Evolutionary conservation across 2,113 vertebrate genomes (phyloP).

Genomic region (Pitta sordida): DNA sequence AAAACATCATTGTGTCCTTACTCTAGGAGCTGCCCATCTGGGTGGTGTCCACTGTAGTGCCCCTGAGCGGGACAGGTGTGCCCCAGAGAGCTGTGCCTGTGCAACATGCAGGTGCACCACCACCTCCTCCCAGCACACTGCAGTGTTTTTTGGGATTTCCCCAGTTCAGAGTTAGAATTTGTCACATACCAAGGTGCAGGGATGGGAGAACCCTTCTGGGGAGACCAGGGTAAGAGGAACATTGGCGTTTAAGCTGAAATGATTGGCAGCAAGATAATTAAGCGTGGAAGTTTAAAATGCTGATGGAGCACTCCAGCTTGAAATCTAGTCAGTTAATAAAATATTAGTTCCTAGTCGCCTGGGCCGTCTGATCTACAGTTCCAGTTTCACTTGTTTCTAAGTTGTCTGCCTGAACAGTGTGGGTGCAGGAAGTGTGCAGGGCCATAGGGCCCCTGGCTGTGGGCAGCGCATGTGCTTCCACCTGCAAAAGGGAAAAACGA

Average conservation of each 20-base stretch:
- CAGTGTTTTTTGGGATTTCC: rapidly evolving
- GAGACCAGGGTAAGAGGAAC: not conserved
- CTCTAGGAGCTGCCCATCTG: not conserved
- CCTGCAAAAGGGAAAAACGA: rapidly evolving
- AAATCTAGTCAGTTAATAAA: not conserved
- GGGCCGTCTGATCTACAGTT: not conserved
- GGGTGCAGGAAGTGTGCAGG: not conserved
- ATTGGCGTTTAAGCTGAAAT: not conserved
- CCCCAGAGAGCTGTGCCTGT: rapidly evolving
- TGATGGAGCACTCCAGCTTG: not conserved
- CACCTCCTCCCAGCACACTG: rapidly evolving
- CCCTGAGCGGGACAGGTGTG: too few relatives aligned
- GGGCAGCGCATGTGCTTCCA: not conserved
- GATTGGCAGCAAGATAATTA: not conserved
- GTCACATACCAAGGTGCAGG: not conserved
- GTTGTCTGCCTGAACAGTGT: not conserved
- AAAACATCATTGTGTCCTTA: not conserved
- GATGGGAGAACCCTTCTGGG: not conserved
- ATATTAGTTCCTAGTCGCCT: not conserved
- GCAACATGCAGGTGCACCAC: not conserved
- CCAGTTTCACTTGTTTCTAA: not conserved
- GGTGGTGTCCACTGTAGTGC: not conserved
- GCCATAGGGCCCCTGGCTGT: not conserved
- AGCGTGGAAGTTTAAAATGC: not conserved
- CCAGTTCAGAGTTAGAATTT: not conserved